Evolutionary conservation across 2,797 vertebrate genomes (phyloP), one percentile per base, ranked within the genome.

Genomic region (Coilia nasus): DNA sequence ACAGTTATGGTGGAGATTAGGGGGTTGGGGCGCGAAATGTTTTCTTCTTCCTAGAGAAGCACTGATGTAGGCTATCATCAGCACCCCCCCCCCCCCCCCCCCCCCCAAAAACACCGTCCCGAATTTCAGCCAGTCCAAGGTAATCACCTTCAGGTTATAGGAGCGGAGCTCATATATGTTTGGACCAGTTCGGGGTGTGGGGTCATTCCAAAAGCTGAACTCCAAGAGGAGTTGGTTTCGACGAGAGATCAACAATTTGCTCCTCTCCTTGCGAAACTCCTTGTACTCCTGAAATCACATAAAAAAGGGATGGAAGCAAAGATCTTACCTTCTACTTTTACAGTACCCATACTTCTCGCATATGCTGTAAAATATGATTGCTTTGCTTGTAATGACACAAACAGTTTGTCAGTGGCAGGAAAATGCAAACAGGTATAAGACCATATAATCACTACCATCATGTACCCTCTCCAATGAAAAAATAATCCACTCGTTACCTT

Each of bases 131-230:
- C n/a, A 25, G 60, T 44, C 17, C 6, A 19, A 2, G 41, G 44
- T 21, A 78, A 44, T 84, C 86, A 97, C 98, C 96, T 98, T 97
- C 57, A 99, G 95, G 46, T 95, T 93, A 92, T 99, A 99, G 2
- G 96, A 96, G 86, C 98, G 95, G 91, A 99, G 93, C 88, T 99
- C 98, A 0, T 99, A 99, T 90, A 99, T 94, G 92, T 96, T 98
- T n/a, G 97, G 97, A 3, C 98, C 98, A 0, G 85, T 84, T 85
- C 97, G 94, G 5, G 98, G 97, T 83, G 91, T 82, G 0, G 98
- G 98, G 85, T 99, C 97, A 0, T 99, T 99, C 98, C 98, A 99
- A 93, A 99, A 99, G 90, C 98, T 99, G 93, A 99, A 99, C 84
- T 99, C 98, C 15, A 98, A 92, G 19, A 99, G 97, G 86, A 99